These are phyloP conservation scores for Cyanoramphus novaezelandiae DNA, from an alignment of 2,113 vertebrate genomes.

Conservation along the genomic window DNA sequence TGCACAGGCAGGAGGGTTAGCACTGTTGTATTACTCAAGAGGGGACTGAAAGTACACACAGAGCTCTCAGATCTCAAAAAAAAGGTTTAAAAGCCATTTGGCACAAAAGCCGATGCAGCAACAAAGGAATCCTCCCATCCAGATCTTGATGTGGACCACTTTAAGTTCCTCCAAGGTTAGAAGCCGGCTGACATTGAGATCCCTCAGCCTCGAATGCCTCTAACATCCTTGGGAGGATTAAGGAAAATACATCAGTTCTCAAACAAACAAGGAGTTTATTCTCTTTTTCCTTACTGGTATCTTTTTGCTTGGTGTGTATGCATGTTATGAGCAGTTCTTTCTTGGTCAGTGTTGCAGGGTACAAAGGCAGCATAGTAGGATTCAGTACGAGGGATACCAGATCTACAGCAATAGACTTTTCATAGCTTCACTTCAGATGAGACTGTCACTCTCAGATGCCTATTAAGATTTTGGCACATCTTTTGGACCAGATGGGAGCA, in stretches of 20 bases:
- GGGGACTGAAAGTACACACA: slow-evolving; percentile 2
- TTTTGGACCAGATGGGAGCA: not conserved
- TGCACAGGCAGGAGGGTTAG: slow-evolving; percentile 38
- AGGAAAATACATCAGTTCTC: not conserved
- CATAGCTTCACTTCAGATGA: not conserved
- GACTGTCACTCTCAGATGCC: not conserved
- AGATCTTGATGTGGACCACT: not conserved
- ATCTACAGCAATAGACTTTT: not conserved
- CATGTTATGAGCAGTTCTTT: not conserved
- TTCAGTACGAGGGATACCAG: not conserved
- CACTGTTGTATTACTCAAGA: not conserved
- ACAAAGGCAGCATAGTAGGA: not conserved
- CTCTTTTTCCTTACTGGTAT: not conserved
- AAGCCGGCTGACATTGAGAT: not conserved
- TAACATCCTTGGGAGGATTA: not conserved
- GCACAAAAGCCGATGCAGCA: slow-evolving; percentile 18
- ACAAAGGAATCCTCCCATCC: not conserved
- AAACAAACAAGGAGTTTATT: not conserved
- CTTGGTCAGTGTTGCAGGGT: not conserved
- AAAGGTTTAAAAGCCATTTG: not conserved
- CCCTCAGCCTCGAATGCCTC: not conserved
- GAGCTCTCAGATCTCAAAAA: slow-evolving; percentile 29
- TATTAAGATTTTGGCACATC: not conserved
- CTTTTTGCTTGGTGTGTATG: not conserved
- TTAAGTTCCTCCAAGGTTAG: not conserved